Conservation (phyloP, 2,888 invertebrate species). For the Dastarcus helophoroides region DNA sequence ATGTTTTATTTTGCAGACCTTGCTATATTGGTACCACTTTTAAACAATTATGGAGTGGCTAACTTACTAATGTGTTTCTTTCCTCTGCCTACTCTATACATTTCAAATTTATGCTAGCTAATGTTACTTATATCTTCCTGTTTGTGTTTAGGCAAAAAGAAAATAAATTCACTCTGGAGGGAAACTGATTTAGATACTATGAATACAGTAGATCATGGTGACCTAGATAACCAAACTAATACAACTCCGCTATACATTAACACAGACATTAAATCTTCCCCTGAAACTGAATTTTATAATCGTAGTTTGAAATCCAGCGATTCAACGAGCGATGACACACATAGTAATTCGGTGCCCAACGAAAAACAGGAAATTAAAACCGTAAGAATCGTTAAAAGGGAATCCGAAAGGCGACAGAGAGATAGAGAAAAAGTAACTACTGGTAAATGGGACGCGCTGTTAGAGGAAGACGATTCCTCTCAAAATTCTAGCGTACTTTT, state of each 20-base stretch:
- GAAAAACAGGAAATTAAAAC: slow-evolving; percentile 88
- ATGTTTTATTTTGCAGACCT: no score
- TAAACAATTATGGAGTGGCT: background rate
- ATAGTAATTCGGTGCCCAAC: slow-evolving; percentile 36
- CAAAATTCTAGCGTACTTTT: slow-evolving; percentile 28
- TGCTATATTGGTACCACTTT: no score
- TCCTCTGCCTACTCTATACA: slow-evolving; percentile 2
- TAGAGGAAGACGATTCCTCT: slow-evolving; percentile 34
- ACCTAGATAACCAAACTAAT: slow-evolving; percentile 34
- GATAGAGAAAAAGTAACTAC: slow-evolving; percentile 56
- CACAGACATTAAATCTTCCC: slow-evolving; percentile 36
- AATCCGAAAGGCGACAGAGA: slow-evolving; percentile 74
- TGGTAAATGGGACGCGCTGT: slow-evolving; percentile 32
- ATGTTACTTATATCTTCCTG: slow-evolving; percentile 3
- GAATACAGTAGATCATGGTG: slow-evolving; percentile 59
- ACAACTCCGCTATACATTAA: slow-evolving; percentile 60
- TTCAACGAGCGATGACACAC: slow-evolving; percentile 26
- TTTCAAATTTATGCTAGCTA: background rate
- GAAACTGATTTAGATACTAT: slow-evolving; percentile 86
- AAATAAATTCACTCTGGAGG: slow-evolving; percentile 63
- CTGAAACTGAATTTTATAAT: slow-evolving; percentile 38
- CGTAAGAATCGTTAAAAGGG: slow-evolving; percentile 84
- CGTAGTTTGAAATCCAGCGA: slow-evolving; percentile 46
- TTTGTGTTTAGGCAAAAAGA: slow-evolving; percentile 39
- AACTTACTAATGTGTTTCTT: slow-evolving; percentile 1